Base-by-base conservation (phyloP, 1,140 invertebrate genomes). In the Drosophila asahinai region DNA sequence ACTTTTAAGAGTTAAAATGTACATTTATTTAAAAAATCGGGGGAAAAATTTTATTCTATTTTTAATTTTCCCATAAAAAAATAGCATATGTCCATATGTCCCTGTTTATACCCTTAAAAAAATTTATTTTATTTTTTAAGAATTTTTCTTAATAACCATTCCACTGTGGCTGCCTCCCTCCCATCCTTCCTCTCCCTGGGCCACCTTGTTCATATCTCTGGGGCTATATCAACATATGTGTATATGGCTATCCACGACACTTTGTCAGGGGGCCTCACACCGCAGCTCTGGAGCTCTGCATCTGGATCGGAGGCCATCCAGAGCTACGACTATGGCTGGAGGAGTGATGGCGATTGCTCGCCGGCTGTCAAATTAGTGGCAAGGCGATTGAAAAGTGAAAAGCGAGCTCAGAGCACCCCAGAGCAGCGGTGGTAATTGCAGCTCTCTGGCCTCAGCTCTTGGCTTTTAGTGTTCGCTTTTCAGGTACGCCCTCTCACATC, bases 301-400 rank as follows among this genome's bases (percentile, higher is more conserved):
- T 22, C 42, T 9, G 19, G 17, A 51, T 58, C 48, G 14, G 30
- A 12, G 38, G 36, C 61, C 22, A 30, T 33, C n/a, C n/a, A 25
- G 22, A 59, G 54, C 38, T 11, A 2, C 19, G 27, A 17, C 19
- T 60, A 14, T 12, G 12, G 54, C 54, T 52, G 58, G 38, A 77
- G 75, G 74, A 79, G 77, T 87, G 83, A 87, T 87, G 77, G 84
- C 73, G 81, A 87, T 87, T 89, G 84, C 70, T 80, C 78, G 74
- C 86, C 81, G 84, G 84, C 84, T 87, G 84, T 87, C 84, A 87
- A 87, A 87, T 87, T 87, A 87, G 86, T 83, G 78, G 63, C 63
- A 68, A 75, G 67, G 84, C 86, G 64, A 83, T 83, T 87, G 86
- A 87, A 87, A 87, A 87, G 84, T 89, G 84, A 87, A 87, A 87